Conservation (phyloP, 2,888 invertebrate species). For the Nycteola revayana region DNA sequence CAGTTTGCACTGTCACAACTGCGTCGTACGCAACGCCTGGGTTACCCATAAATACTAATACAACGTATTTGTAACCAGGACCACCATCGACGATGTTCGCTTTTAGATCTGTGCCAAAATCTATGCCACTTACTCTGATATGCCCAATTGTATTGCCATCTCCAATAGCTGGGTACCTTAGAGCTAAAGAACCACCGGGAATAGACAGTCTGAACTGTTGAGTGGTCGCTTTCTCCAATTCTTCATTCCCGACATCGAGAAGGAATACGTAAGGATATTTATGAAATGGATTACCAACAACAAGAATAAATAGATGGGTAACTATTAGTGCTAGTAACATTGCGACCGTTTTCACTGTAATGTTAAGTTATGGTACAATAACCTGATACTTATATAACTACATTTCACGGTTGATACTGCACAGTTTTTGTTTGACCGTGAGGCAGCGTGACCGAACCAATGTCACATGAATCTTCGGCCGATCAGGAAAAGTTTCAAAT, state of each 20-base stretch:
- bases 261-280: slow-evolving; percentile 71
- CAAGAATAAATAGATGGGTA: slow-evolving; percentile 38
- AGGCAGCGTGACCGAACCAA: slow-evolving; percentile 53
- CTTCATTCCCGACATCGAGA: slow-evolving; percentile 74
- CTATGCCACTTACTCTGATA: slow-evolving; percentile 69
- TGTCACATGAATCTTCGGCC: slow-evolving; percentile 49
- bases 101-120: slow-evolving; percentile 69
- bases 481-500: slow-evolving; percentile 39
- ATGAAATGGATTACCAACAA: slow-evolving; percentile 59
- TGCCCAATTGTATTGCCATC: slow-evolving; percentile 63
- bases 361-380: slow-evolving; percentile 61
- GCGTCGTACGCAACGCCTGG: slow-evolving; percentile 60
- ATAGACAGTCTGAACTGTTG: slow-evolving; percentile 65
- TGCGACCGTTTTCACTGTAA: slow-evolving; percentile 40
- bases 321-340: slow-evolving; percentile 55
- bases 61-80: slow-evolving; percentile 70
- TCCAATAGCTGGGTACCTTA: slow-evolving; percentile 65
- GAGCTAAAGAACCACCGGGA: slow-evolving; percentile 68
- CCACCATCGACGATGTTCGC: slow-evolving; percentile 70
- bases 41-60: slow-evolving; percentile 65
- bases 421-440: slow-evolving; percentile 66
- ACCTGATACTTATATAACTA: slow-evolving; percentile 67
- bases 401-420: slow-evolving; percentile 62
- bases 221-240: slow-evolving; percentile 59
- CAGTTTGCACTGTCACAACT: slow-evolving; percentile 62